A percentile compares a stretch with the other conserved stretches of the same genome.
Evolutionary conservation across 2,113 vertebrate species (phyloP).

Genomic region (Podiceps cristatus): DNA sequence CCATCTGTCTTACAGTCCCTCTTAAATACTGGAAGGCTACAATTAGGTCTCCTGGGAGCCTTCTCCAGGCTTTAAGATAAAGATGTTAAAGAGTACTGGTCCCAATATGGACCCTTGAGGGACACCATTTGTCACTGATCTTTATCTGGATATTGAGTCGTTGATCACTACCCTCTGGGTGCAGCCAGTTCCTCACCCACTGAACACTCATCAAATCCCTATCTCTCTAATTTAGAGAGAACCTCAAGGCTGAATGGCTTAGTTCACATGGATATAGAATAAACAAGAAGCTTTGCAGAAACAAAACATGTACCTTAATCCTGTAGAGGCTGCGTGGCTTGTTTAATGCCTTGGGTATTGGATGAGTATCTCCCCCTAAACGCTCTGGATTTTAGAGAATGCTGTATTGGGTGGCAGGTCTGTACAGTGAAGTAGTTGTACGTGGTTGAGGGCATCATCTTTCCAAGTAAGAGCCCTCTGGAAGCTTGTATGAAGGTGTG

Average conservation of each 20-base stretch:
- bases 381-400: background rate
- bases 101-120: no score
- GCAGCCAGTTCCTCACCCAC: no score
- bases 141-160: no score
- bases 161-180: no score
- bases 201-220: no score
- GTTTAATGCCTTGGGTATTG: background rate
- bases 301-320: background rate
- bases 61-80: no score
- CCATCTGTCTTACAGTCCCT: no score
- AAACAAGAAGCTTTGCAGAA: background rate
- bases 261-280: background rate
- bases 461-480: background rate
- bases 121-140: no score
- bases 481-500: background rate
- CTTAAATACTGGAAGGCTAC: no score
- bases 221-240: background rate
- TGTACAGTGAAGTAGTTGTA: background rate
- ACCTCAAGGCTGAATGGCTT: background rate
- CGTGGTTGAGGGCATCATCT: accelerated
- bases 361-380: background rate
- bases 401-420: background rate
- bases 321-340: background rate
- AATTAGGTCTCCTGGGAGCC: no score
- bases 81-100: no score